Percentiles rank a stretch among this genome's conserved stretches.
phyloP scores from a whole-genome alignment of 1,140 invertebrate genomes.

The Pygmarrhopalites habei region DNA sequence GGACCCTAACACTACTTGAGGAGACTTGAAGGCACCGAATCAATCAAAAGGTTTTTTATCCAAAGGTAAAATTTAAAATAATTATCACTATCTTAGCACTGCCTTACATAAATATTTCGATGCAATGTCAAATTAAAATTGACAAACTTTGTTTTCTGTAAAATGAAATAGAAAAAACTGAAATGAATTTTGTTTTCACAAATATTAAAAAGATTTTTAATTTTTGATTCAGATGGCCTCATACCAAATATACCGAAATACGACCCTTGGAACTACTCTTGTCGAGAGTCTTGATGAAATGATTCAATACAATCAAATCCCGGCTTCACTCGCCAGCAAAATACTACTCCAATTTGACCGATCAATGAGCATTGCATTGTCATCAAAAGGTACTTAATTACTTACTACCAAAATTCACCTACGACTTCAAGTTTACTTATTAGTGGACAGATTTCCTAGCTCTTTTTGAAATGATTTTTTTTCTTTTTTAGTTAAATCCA shows the following conservation, averaged over 20 bases:
- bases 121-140: not conserved
- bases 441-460: too few relatives aligned
- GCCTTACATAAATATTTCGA: not conserved
- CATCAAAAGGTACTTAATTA: too few relatives aligned
- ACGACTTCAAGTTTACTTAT: too few relatives aligned
- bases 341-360: conserved; percentile 95
- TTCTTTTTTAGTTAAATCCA: conserved; percentile 81
- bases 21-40: too few relatives aligned
- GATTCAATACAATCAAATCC: conserved; percentile 92
- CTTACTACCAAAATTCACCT: too few relatives aligned
- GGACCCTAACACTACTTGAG: too few relatives aligned
- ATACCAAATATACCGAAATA: conserved; percentile 96
- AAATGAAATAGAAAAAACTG: not conserved
- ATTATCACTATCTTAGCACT: not conserved
- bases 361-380: conserved; percentile 88
- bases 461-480: too few relatives aligned
- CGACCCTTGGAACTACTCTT: conserved; percentile 90
- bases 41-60: too few relatives aligned
- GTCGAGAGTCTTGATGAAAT: conserved; percentile 93
- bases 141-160: not conserved
- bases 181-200: not conserved
- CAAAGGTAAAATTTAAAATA: too few relatives aligned
- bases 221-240: conserved; percentile 47
- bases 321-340: conserved; percentile 80
- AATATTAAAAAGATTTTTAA: not conserved